phyloP scores from a whole-genome alignment of 35 echinoderm and acorn worm genomes.

The Stichopus chloronotus region DNA sequence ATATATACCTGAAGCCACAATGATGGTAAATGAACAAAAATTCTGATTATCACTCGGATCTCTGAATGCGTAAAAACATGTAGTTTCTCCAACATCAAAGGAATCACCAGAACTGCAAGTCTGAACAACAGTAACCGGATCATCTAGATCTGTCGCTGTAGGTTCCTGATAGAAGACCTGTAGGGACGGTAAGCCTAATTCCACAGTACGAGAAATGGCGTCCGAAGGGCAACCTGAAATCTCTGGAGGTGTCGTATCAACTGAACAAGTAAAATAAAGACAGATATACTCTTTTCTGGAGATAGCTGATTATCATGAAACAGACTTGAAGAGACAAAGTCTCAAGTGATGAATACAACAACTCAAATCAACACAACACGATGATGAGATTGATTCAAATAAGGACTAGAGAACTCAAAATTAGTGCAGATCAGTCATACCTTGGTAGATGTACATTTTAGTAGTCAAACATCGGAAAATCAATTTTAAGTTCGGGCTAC shows the following conservation, averaged over 20 bases:
- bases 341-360: too few relatives aligned
- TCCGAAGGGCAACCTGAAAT: background rate
- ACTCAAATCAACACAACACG: too few relatives aligned
- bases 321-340: too few relatives aligned
- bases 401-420: too few relatives aligned
- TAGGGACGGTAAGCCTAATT: conserved; percentile 34
- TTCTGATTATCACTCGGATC: conserved; percentile 57
- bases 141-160: conserved; percentile 35
- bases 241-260: background rate
- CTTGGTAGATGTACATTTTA: too few relatives aligned
- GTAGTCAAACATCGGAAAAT: too few relatives aligned
- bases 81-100: conserved; percentile 58
- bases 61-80: conserved; percentile 58
- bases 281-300: too few relatives aligned
- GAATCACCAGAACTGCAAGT: conserved; percentile 43
- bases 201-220: background rate
- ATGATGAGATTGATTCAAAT: too few relatives aligned
- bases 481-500: too few relatives aligned
- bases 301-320: too few relatives aligned
- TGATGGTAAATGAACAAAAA: conserved; percentile 53
- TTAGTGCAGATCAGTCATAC: too few relatives aligned
- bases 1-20: conserved; percentile 9
- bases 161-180: conserved; percentile 45
- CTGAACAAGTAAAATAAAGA: too few relatives aligned
- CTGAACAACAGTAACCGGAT: conserved; percentile 6